phyloP scores from a whole-genome alignment of 1,140 invertebrate species.

The Mylabris phalerata region DNA sequence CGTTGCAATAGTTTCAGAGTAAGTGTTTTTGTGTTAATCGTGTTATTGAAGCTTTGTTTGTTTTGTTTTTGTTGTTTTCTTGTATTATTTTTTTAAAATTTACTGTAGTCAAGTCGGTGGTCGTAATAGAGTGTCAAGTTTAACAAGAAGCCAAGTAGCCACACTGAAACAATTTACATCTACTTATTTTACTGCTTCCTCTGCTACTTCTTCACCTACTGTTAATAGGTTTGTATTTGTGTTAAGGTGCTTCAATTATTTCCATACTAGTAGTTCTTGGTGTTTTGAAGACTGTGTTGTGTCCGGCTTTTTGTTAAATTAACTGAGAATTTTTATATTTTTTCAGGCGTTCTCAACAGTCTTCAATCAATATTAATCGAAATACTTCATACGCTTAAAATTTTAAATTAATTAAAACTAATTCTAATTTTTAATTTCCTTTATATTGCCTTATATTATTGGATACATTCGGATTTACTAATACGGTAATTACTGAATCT shows the following conservation, averaged over 20 bases:
- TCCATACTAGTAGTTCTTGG: neutral
- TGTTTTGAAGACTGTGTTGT: neutral
- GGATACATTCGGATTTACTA: no score
- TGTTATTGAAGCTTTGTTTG: neutral
- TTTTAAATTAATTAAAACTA: neutral
- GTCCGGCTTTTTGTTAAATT: neutral
- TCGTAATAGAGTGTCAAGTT: constrained; percentile 49
- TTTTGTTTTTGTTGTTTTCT: constrained; percentile 26
- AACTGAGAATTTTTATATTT: neutral
- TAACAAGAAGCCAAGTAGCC: constrained; percentile 50
- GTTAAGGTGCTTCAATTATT: neutral
- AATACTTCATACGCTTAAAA: constrained; percentile 12
- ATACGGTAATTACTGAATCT: no score
- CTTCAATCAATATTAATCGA: constrained; percentile 9
- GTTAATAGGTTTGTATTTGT: constrained; percentile 31
- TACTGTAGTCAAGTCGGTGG: constrained; percentile 23
- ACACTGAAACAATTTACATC: constrained; percentile 47
- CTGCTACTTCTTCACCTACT: constrained; percentile 30
- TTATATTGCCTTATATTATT: no score
- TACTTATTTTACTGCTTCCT: constrained; percentile 46
- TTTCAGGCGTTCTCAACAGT: constrained; percentile 10
- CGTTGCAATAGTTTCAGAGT: constrained; percentile 43
- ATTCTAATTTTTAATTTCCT: neutral
- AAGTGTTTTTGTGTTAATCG: constrained; percentile 32
- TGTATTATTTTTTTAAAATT: constrained; percentile 1